Conservation (phyloP, 2,888 invertebrate genomes). For the Chymomyza fuscimana region DNA sequence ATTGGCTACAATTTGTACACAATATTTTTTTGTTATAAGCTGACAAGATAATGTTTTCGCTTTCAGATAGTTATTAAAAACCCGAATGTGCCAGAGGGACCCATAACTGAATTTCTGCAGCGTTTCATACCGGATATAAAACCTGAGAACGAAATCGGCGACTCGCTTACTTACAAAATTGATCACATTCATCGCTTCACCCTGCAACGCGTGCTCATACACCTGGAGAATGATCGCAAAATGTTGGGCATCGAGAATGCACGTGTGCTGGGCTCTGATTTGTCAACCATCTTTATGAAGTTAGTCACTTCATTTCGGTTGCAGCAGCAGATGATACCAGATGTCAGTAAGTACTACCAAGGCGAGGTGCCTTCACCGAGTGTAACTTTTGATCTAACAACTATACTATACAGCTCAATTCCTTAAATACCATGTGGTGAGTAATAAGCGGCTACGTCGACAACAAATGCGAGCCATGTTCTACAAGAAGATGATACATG, state of each 20-base stretch:
- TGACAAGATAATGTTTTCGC: neutral
- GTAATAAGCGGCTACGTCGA: slow-evolving; percentile 36
- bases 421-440: slow-evolving; percentile 55
- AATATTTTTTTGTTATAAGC: too few species aligned
- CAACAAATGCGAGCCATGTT: slow-evolving; percentile 69
- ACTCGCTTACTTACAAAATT: slow-evolving; percentile 61
- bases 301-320: slow-evolving; percentile 55
- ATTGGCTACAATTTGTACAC: too few species aligned
- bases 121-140: slow-evolving; percentile 42
- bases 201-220: slow-evolving; percentile 60
- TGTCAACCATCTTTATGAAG: slow-evolving; percentile 67
- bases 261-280: slow-evolving; percentile 55
- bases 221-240: slow-evolving; percentile 58
- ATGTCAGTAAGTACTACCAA: slow-evolving; percentile 63
- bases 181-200: slow-evolving; percentile 29
- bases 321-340: slow-evolving; percentile 58
- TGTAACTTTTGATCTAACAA: neutral
- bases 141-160: slow-evolving; percentile 71
- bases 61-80: slow-evolving; percentile 61
- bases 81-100: slow-evolving; percentile 50
- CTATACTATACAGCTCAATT: slow-evolving; percentile 52
- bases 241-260: slow-evolving; percentile 60
- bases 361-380: neutral
- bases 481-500: slow-evolving; percentile 65
- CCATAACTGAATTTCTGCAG: slow-evolving; percentile 58